Evolutionary conservation across 2,888 invertebrate genomes (phyloP).

Genomic region (Vesta saturnalis): DNA sequence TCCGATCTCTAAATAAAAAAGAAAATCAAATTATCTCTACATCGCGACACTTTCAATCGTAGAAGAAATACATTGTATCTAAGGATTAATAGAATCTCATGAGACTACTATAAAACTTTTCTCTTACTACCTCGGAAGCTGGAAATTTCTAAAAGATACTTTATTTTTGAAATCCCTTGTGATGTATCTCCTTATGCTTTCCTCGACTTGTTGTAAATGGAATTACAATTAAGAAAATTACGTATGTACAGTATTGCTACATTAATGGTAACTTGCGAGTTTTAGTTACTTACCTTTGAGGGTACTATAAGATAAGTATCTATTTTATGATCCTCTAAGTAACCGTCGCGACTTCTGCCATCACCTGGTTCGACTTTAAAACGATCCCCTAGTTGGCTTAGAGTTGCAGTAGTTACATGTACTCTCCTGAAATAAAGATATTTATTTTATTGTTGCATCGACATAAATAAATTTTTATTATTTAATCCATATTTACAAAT

Average conservation of each 20-base stretch:
- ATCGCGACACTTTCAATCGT: background rate
- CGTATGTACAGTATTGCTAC: too few species aligned
- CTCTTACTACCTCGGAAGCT: background rate
- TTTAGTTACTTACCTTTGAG: slow-evolving; percentile 69
- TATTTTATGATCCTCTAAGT: slow-evolving; percentile 88
- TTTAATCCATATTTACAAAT: background rate
- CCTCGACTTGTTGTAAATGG: background rate
- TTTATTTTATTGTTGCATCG: too few species aligned
- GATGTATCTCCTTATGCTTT: background rate
- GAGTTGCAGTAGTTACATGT: slow-evolving; percentile 87
- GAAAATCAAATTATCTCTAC: background rate
- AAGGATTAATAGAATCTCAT: slow-evolving; percentile 14
- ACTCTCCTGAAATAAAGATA: slow-evolving; percentile 73
- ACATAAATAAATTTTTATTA: slow-evolving; percentile 3
- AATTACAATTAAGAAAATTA: background rate
- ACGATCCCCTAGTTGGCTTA: slow-evolving; percentile 80
- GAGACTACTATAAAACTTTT: slow-evolving; percentile 10
- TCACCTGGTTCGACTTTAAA: slow-evolving; percentile 90
- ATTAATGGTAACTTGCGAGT: background rate
- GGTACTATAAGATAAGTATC: slow-evolving; percentile 89
- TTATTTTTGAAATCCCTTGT: slow-evolving; percentile 17
- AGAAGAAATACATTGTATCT: slow-evolving; percentile 4
- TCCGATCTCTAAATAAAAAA: slow-evolving; percentile 58
- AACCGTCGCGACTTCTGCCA: slow-evolving; percentile 82
- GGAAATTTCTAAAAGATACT: slow-evolving; percentile 5